These are phyloP conservation scores for Dorcus hopei DNA, from an alignment of 2,888 invertebrate genomes.

Conservation along the genomic window DNA sequence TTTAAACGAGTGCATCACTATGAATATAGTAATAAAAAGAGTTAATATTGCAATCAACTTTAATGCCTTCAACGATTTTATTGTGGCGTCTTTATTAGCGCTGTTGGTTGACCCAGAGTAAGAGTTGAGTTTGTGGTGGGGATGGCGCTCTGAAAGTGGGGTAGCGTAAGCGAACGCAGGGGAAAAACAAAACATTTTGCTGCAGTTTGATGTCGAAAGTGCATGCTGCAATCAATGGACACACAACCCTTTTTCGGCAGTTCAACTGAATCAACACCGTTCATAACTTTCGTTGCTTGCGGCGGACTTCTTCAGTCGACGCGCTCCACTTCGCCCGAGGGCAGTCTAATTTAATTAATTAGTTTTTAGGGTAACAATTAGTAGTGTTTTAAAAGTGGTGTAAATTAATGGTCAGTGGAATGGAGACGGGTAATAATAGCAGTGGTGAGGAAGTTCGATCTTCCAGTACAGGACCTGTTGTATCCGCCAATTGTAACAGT, in stretches of 20 bases:
- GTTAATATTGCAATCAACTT: too few relatives aligned
- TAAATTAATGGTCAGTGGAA: conserved; percentile 34
- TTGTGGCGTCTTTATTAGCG: neutral
- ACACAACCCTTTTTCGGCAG: conserved; percentile 17
- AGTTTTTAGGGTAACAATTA: neutral
- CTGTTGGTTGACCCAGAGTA: conserved; percentile 16
- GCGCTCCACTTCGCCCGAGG: neutral
- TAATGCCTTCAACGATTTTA: neutral
- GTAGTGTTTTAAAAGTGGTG: neutral
- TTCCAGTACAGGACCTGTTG: conserved; percentile 30
- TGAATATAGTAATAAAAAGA: too few relatives aligned
- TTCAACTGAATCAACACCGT: neutral
- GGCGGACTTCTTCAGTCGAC: neutral
- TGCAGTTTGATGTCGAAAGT: conserved; percentile 42
- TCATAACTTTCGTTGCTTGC: neutral
- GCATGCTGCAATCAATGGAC: conserved; percentile 30
- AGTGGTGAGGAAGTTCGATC: conserved; percentile 30
- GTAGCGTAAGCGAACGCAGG: conserved; percentile 32
- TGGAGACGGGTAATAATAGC: conserved; percentile 32
- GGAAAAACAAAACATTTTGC: conserved; percentile 45
- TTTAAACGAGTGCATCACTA: too few relatives aligned
- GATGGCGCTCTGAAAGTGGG: conserved; percentile 29
- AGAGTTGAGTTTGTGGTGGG: conserved; percentile 21
- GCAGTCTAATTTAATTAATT: neutral
- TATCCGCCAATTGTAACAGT: conserved; percentile 34